Percentiles rank a stretch among this genome's conserved stretches.
phyloP scores from a whole-genome alignment of 2,797 vertebrate species.

The Manis javanica region DNA sequence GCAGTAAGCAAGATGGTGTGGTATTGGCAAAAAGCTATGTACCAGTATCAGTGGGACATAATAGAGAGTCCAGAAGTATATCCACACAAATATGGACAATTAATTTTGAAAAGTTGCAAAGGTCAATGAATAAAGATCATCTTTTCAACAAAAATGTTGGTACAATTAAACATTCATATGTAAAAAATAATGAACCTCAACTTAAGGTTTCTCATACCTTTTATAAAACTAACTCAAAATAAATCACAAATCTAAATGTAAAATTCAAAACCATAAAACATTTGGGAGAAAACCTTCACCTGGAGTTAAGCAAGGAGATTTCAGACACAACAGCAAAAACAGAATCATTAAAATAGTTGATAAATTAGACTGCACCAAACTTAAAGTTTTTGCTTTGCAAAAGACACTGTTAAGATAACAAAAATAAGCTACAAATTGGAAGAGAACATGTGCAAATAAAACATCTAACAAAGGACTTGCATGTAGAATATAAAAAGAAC shows the following conservation, averaged over 20 bases:
- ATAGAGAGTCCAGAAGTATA: background rate
- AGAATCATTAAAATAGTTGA: background rate
- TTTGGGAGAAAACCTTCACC: conserved; percentile 35
- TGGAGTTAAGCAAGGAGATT: background rate
- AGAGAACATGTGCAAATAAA: background rate
- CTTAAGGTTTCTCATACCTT: background rate
- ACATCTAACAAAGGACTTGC: background rate
- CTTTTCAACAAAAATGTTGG: conserved; percentile 14
- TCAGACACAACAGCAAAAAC: conserved; percentile 26
- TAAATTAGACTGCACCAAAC: background rate
- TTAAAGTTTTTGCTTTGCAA: conserved; percentile 7
- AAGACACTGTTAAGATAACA: conserved; percentile 1
- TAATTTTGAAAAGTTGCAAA: background rate
- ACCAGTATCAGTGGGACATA: background rate
- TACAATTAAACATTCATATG: background rate
- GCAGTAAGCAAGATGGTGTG: background rate
- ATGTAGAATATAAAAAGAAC: background rate
- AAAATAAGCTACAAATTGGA: background rate
- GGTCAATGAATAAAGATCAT: background rate
- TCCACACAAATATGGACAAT: background rate
- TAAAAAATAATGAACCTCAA: conserved; percentile 24
- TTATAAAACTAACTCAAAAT: conserved; percentile 44
- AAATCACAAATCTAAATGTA: conserved; percentile 30
- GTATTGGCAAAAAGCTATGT: conserved; percentile 2
- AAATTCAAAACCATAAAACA: conserved; percentile 34